Percentiles rank a stretch among this genome's conserved stretches.
phyloP scores from a whole-genome alignment of 2,888 invertebrate genomes.

The Eupithecia insigniata region DNA sequence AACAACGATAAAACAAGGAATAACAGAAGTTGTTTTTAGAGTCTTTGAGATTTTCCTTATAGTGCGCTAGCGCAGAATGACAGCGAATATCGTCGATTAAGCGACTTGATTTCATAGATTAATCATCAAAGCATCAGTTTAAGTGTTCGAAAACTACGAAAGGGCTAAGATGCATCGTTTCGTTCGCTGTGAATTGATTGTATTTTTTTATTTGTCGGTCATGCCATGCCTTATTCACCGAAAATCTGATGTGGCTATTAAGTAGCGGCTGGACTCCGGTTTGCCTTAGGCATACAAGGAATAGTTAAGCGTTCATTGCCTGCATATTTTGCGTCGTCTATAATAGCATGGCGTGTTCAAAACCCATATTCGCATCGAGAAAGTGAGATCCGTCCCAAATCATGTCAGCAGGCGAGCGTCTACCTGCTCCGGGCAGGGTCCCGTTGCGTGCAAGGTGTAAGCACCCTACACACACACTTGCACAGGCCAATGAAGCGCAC shows the following conservation, averaged over 20 bases:
- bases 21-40: background rate
- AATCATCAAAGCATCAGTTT: constrained; percentile 21
- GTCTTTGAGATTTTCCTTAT: background rate
- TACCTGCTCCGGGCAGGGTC: constrained; percentile 77
- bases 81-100: constrained; percentile 1
- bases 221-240: background rate
- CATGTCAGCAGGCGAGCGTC: constrained; percentile 71
- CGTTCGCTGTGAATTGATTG: constrained; percentile 17
- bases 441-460: constrained; percentile 83
- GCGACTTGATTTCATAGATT: constrained; percentile 26
- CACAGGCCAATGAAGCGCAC: constrained; percentile 44
- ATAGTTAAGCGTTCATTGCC: constrained; percentile 28
- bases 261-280: constrained; percentile 4
- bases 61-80: background rate
- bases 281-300: constrained; percentile 26
- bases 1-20: background rate
- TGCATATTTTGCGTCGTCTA: constrained; percentile 31
- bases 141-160: background rate
- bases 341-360: constrained; percentile 47
- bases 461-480: constrained; percentile 62
- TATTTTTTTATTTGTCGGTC: constrained; percentile 11
- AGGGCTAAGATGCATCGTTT: constrained; percentile 14
- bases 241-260: constrained; percentile 6
- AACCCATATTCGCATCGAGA: constrained; percentile 72
- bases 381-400: constrained; percentile 74